Conservation (phyloP, 2,113 vertebrate genomes). For the Mesembrinibis cayennensis region DNA sequence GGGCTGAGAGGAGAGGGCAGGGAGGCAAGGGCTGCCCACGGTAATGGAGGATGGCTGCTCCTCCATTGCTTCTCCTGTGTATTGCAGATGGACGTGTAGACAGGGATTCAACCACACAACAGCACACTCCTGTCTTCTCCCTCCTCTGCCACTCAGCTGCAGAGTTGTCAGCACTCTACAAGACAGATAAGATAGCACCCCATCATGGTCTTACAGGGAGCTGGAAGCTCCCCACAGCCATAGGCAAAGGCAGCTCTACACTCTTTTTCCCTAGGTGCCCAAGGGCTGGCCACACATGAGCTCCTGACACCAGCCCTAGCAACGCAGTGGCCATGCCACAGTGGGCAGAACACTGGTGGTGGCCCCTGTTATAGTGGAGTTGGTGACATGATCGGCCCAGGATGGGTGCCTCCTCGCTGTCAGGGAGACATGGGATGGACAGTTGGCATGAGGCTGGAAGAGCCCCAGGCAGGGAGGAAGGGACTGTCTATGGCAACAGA, state of each 20-base stretch:
- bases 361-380: not conserved
- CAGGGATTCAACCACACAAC: not conserved
- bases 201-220: not conserved
- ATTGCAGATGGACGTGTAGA: not conserved
- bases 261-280: not conserved
- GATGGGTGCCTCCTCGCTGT: not conserved
- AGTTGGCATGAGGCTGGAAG: not conserved
- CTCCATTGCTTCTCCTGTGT: not conserved
- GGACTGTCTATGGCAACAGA: not conserved
- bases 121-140: not conserved
- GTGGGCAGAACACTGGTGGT: not conserved
- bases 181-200: not conserved
- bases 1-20: not conserved
- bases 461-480: not conserved
- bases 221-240: not conserved
- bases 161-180: not conserved
- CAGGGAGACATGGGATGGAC: not conserved
- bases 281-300: too few species aligned
- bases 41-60: not conserved
- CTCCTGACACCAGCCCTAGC: not conserved
- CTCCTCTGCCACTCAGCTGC: not conserved
- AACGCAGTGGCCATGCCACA: not conserved
- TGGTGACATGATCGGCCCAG: not conserved
- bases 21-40: not conserved
- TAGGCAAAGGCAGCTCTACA: not conserved